Conservation (phyloP, 2,113 vertebrate species). For the Alouatta palliata region DNA sequence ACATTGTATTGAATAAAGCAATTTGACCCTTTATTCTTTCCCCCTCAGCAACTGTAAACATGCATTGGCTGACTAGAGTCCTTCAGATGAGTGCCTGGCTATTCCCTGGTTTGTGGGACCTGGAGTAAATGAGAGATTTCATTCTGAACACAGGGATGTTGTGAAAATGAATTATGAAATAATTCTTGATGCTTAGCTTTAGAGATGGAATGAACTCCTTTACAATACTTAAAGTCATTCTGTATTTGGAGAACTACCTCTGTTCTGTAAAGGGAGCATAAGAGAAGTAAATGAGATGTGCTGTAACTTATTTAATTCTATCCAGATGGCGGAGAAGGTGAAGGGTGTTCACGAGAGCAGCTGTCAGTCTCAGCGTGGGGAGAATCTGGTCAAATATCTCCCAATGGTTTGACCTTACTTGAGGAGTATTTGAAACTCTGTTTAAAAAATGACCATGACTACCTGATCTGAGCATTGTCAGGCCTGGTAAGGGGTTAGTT, state of each 20-base stretch:
- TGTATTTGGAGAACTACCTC: neutral
- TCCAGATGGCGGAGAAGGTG: rapidly evolving
- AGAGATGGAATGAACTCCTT: neutral
- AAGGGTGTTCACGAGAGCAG: rapidly evolving
- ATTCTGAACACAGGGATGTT: neutral
- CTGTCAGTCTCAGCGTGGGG: neutral
- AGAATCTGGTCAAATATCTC: neutral
- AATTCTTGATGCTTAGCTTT: neutral
- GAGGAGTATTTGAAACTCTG: neutral
- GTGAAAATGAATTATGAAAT: neutral
- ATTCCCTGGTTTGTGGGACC: rapidly evolving
- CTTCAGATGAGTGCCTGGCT: rapidly evolving
- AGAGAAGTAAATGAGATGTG: rapidly evolving
- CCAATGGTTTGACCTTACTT: neutral
- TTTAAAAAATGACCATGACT: neutral
- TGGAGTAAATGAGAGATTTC: rapidly evolving
- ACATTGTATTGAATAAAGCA: too few species aligned
- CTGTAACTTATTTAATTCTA: rapidly evolving
- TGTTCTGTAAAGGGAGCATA: neutral
- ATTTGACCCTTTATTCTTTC: too few species aligned
- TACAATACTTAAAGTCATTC: rapidly evolving
- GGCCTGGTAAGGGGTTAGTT: neutral
- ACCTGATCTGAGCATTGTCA: neutral
- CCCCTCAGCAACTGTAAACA: neutral
- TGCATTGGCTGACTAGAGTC: rapidly evolving